Conservation (phyloP, 2,113 vertebrate species). For the Propithecus coquereli region DNA sequence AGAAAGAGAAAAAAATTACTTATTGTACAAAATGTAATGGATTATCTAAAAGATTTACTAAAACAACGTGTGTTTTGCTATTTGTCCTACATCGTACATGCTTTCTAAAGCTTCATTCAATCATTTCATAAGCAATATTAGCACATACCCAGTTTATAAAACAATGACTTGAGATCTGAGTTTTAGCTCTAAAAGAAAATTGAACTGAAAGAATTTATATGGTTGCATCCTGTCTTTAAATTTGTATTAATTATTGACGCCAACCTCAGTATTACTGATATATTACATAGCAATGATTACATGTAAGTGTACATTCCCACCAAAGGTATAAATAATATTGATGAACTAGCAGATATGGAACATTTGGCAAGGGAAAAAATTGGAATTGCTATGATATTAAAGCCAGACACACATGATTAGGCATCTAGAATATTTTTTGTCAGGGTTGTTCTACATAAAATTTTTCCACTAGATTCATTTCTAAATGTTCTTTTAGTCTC, state of each 20-base stretch:
- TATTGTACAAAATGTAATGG: background rate
- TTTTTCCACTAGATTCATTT: background rate
- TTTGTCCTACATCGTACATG: background rate
- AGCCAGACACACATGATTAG: background rate
- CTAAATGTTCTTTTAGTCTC: conserved; percentile 39
- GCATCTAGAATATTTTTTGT: background rate
- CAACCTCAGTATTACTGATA: background rate
- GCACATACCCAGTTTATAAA: background rate
- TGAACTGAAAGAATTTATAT: background rate
- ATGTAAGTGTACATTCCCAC: background rate
- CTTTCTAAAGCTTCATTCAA: background rate
- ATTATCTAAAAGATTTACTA: background rate
- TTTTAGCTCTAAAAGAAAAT: background rate
- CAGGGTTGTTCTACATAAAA: background rate
- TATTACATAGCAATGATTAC: background rate
- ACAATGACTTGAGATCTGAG: background rate
- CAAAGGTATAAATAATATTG: background rate
- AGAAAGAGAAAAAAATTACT: background rate
- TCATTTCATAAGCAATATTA: conserved; percentile 17
- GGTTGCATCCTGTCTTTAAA: background rate
- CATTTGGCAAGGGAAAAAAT: background rate
- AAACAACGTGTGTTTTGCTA: background rate
- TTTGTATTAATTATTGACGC: background rate
- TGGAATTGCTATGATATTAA: background rate
- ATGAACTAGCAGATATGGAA: background rate